Conservation (phyloP, 1,140 invertebrate species). For the Bombus fervidus region DNA sequence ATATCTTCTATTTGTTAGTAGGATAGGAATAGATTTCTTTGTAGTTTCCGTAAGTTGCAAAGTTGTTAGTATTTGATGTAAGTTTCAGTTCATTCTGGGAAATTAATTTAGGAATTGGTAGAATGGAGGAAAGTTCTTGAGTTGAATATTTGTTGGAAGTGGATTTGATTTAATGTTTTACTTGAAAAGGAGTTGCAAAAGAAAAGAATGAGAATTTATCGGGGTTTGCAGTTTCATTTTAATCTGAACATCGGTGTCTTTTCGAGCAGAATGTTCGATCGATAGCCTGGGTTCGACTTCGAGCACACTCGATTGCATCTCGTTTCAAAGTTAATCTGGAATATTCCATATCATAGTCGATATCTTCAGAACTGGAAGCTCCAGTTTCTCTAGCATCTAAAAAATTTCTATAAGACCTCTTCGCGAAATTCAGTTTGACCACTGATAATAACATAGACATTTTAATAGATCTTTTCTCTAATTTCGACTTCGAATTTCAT, state of each 20-base stretch:
- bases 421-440: neutral
- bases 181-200: neutral
- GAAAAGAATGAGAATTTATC: neutral
- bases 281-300: slow-evolving; percentile 1
- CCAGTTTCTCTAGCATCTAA: neutral
- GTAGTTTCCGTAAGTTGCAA: too few relatives aligned
- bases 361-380: neutral
- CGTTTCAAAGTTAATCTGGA: slow-evolving; percentile 16
- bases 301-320: slow-evolving; percentile 28
- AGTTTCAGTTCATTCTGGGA: neutral
- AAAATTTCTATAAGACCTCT: neutral
- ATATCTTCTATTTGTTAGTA: too few relatives aligned
- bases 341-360: neutral
- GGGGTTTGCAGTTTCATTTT: slow-evolving; percentile 16
- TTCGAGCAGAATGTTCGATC: slow-evolving; percentile 11
- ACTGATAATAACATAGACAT: too few relatives aligned
- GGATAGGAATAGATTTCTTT: too few relatives aligned
- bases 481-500: too few relatives aligned
- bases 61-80: too few relatives aligned
- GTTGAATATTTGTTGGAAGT: neutral
- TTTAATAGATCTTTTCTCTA: too few relatives aligned
- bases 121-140: neutral
- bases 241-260: slow-evolving; percentile 13
- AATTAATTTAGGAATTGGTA: neutral
- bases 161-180: neutral